Evolutionary conservation across 2,113 vertebrate species (phyloP), one percentile per base, ranked within the genome.

Genomic region (Salvelinus alpinus): DNA sequence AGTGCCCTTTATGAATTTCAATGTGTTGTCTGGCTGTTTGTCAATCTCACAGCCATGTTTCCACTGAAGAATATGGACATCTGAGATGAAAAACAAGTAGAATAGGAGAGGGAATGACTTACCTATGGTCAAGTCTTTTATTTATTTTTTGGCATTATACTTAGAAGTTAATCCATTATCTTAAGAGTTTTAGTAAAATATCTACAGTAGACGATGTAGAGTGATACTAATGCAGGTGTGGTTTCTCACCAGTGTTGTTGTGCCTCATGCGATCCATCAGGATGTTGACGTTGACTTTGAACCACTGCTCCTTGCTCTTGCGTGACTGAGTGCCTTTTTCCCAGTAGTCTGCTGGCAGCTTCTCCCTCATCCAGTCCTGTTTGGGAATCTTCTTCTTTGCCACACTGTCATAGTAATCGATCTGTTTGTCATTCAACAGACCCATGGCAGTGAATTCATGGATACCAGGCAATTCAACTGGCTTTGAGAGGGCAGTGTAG

Each of bases 301-400:
- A 94, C 90, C 91, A 89, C 78, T 89, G 88, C 87, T 92, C 82
- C 29, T 86, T 85, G 81, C 79, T 92, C 69, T 51, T 72, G 11
- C 89, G 83, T 48, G 88, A 88, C 78, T 82, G 51, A 0, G 91
- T 93, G 29, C 91, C 90, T 34, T 86, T 86, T 0, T 75, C 54
- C 89, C 92, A 93, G 85, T 92, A 93, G 0, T 81, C 69, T 0
- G 0, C 0, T 0, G 1, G 0, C 59, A 91, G 75, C 0, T 1
- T 1, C 4, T 87, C 7, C 5, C 0, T 0, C 90, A 94, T 91
- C 93, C 93, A 94, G 0, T 0, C 0, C 59, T 85, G 85, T 20
- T 9, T 80, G 65, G 93, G 84, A 31, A 88, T 47, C 0, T 89
- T 90, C 1, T 0, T 0, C 54, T 60, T 44, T 3, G 2, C 9